These are phyloP conservation scores for cattle (Bos taurus) DNA, from an alignment of 2,113 vertebrate genomes.

Conservation along the genomic window ARS-UCD2.0 NC_037355.1:5862001-5862500, in stretches of 20 bases:
- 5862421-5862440: background rate
- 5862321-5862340: no score
- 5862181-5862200: accelerated
- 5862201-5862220: background rate
- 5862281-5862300: background rate
- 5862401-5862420: background rate
- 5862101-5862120: background rate
- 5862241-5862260: background rate
- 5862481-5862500: background rate
- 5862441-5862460: background rate
- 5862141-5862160: accelerated
- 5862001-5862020: background rate
- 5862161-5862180: background rate
- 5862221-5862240: background rate
- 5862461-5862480: background rate
- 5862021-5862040: background rate
- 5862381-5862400: background rate
- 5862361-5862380: background rate
- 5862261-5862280: no score
- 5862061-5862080: accelerated
- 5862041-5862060: background rate
- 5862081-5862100: background rate
- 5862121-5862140: background rate
- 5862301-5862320: background rate
- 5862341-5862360: background rate